phyloP scores from a whole-genome alignment of 2,113 vertebrate genomes.

The Etheostoma spectabile region DNA sequence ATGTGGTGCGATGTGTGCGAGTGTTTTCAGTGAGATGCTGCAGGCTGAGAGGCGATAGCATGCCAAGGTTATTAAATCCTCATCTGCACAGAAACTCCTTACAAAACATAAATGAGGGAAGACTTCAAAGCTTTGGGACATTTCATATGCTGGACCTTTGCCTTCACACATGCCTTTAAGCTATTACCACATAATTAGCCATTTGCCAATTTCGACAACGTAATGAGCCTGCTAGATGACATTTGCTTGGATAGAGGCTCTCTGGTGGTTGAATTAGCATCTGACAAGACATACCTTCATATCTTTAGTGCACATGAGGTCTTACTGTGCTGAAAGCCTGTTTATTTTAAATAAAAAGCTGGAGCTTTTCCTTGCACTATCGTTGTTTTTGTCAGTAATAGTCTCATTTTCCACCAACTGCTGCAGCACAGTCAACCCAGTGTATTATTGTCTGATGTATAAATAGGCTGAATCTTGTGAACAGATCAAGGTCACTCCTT shows the following conservation, averaged over 20 bases:
- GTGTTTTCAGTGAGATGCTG: slow-evolving; percentile 10
- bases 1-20: too few relatives aligned
- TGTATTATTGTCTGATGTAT: slow-evolving; percentile 30
- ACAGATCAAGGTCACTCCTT: slow-evolving; percentile 53
- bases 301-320: slow-evolving; percentile 27
- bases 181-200: slow-evolving; percentile 71
- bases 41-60: slow-evolving; percentile 27
- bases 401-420: slow-evolving; percentile 53
- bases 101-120: slow-evolving; percentile 51
- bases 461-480: slow-evolving; percentile 49
- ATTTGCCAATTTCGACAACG: slow-evolving; percentile 58
- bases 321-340: slow-evolving; percentile 45
- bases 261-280: slow-evolving; percentile 62
- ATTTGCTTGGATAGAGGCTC: slow-evolving; percentile 55
- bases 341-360: slow-evolving; percentile 48
- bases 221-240: slow-evolving; percentile 62
- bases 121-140: slow-evolving; percentile 64
- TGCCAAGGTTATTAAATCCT: slow-evolving; percentile 62
- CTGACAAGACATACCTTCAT: slow-evolving; percentile 56
- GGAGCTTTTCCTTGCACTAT: slow-evolving; percentile 7
- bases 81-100: slow-evolving; percentile 55
- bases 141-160: slow-evolving; percentile 57
- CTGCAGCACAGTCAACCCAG: slow-evolving; percentile 34
- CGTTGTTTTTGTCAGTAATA: slow-evolving; percentile 58
- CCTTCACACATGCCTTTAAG: slow-evolving; percentile 46